These are phyloP conservation scores for Drosophila multiciliata DNA, from an alignment of 2,888 invertebrate species.

Conservation along the genomic window DNA sequence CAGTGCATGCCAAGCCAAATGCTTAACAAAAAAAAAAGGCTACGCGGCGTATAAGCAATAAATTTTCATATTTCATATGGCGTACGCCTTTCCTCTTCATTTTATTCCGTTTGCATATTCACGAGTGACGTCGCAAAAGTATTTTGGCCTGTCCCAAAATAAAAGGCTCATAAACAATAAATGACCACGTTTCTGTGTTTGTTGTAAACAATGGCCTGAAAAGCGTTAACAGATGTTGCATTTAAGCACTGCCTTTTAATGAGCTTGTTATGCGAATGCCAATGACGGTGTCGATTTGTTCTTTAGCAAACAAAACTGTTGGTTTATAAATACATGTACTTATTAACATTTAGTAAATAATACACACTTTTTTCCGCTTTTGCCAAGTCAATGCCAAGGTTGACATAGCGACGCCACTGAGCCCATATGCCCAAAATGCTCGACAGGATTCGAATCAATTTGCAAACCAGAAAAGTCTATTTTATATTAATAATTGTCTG, in stretches of 20 bases:
- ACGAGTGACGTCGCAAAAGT: constrained; percentile 58
- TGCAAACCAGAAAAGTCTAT: background rate
- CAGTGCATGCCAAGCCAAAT: constrained; percentile 50
- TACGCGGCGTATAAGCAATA: constrained; percentile 73
- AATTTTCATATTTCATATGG: constrained; percentile 77
- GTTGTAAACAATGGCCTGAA: constrained; percentile 65
- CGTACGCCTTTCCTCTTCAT: constrained; percentile 14
- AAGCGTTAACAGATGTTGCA: constrained; percentile 73
- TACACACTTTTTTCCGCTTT: constrained; percentile 12
- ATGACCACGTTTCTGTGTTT: constrained; percentile 43
- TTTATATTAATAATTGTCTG: background rate
- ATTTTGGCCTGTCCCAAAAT: constrained; percentile 27
- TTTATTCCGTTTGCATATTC: constrained; percentile 6
- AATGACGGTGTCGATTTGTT: constrained; percentile 43
- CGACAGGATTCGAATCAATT: constrained; percentile 5
- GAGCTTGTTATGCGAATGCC: constrained; percentile 25
- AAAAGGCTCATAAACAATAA: constrained; percentile 61
- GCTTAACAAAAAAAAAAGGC: constrained; percentile 41
- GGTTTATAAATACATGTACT: constrained; percentile 53
- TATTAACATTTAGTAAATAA: constrained; percentile 44
- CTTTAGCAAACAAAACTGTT: constrained; percentile 55
- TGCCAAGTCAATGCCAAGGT: constrained; percentile 55
- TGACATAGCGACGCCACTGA: constrained; percentile 20
- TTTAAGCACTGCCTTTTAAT: constrained; percentile 54
- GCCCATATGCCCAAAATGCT: constrained; percentile 18